Evolutionary conservation across 2,888 invertebrate species (phyloP), one percentile per base, ranked within the genome.

Genomic region (Nomada ferruginata): DNA sequence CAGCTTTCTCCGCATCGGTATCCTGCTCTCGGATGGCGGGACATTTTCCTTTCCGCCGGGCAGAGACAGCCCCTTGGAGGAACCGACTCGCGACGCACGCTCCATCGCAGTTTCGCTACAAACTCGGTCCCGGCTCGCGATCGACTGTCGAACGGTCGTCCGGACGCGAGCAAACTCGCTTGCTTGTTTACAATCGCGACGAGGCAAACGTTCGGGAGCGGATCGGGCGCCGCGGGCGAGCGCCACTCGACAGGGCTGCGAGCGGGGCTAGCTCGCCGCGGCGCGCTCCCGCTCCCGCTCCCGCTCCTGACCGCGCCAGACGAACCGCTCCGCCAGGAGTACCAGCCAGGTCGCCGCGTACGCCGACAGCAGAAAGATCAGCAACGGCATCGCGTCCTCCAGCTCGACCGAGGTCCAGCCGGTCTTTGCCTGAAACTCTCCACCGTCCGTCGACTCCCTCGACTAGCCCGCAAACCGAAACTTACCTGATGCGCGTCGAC

Each of bases 391-490:
- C 20, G 93, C 85, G 57, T 93, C 93, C 7, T 79, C 80, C 9
- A 93, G 79, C 75, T 92, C 91, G 11, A 93, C 93, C 0, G 91
- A 88, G 0, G 85, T 70, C 91, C 91, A 93, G 1, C 66, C 76
- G 11, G 59, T 5, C 0, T 80, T 71, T 7, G 29, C 29, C 91
- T 91, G 78, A 50, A 76, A 63, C 7, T 10, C 3, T 26, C 26
- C 4, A 1, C 10, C 10, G 26, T n/a, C 36, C 36, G 36, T 7
- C 36, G 5, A 7, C 7, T 7, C 7, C 0, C 5, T 36, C 4
- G n/a, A 5, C 2, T 63, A 2, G 1, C 11, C 1, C 36, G 15
- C 1, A 0, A n/a, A 59, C 11, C n/a, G n/a, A 23, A 13, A 23
- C 57, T 82, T 64, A 84, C 85, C 76, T 53, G 63, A n/a, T n/a